Percentiles rank a stretch among this genome's conserved stretches.
Evolutionary conservation across 1,140 invertebrate genomes (phyloP).

Genomic region (Meloidogyne exigua): DNA sequence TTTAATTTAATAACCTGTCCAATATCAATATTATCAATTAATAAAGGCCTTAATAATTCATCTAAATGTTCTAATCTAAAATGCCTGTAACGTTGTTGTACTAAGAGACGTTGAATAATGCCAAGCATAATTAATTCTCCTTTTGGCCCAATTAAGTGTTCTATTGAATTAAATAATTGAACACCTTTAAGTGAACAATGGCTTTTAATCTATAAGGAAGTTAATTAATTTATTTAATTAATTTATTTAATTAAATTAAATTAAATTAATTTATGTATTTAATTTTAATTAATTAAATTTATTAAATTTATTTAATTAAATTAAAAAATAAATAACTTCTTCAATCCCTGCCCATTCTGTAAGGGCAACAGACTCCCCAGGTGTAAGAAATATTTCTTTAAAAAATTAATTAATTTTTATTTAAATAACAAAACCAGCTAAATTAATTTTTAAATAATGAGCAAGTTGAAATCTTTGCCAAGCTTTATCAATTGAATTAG

Average conservation of each 20-base stretch:
- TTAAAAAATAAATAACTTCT: not conserved
- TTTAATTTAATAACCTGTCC: conserved; percentile 35
- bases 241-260: too few species aligned
- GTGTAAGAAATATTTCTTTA: conserved; percentile 38
- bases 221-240: not conserved
- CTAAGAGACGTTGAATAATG: conserved; percentile 30
- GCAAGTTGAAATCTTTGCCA: conserved; percentile 28
- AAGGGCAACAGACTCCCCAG: conserved; percentile 30
- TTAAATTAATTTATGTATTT: too few species aligned
- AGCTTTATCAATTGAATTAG: not conserved
- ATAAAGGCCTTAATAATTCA: conserved; percentile 28
- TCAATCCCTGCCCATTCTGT: conserved; percentile 19
- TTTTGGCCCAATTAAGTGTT: conserved; percentile 17
- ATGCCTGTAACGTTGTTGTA: conserved; percentile 28
- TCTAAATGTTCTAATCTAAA: conserved; percentile 41
- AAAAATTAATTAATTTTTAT: conserved; percentile 12
- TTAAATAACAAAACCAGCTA: conserved; percentile 31
- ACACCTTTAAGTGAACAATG: conserved; percentile 44
- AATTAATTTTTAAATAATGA: conserved; percentile 41
- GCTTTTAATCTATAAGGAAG: conserved; percentile 32
- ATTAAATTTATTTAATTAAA: too few species aligned
- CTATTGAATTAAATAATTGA: conserved; percentile 44
- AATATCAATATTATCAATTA: conserved; percentile 43
- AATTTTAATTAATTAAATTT: too few species aligned
- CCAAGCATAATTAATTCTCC: conserved; percentile 36